A percentile compares a stretch with the other conserved stretches of the same genome.
These are phyloP conservation scores for Aphidius gifuensis DNA, from an alignment of 1,140 invertebrate genomes.

Conservation along the genomic window DNA sequence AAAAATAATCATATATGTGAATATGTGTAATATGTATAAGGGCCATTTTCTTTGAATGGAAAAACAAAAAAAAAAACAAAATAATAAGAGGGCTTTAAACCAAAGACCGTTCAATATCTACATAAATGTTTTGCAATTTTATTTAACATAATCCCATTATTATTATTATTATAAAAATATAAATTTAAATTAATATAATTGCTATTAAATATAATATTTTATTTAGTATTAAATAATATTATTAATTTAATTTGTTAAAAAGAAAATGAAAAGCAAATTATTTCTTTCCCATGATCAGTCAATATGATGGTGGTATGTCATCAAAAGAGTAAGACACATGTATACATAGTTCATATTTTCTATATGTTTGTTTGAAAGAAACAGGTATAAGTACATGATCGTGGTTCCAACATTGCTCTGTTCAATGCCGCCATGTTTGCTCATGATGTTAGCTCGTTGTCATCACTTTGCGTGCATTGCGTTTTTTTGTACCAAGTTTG, in stretches of 20 bases:
- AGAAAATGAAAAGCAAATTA: not conserved
- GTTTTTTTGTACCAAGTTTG: slow-evolving; percentile 27
- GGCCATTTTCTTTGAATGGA: slow-evolving; percentile 14
- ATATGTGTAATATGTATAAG: slow-evolving; percentile 37
- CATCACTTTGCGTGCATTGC: slow-evolving; percentile 44
- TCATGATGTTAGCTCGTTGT: slow-evolving; percentile 53
- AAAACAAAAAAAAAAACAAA: slow-evolving; percentile 5
- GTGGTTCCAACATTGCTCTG: slow-evolving; percentile 35
- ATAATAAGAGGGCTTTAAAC: slow-evolving; percentile 39
- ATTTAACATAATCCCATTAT: slow-evolving; percentile 4
- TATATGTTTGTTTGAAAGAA: slow-evolving; percentile 44
- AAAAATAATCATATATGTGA: slow-evolving; percentile 33
- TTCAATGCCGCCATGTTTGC: slow-evolving; percentile 50
- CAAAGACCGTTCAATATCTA: slow-evolving; percentile 45
- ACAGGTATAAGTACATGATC: slow-evolving; percentile 45
- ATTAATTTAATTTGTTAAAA: not conserved
- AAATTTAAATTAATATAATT: slow-evolving; percentile 5
- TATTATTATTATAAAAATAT: not conserved
- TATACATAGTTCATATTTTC: slow-evolving; percentile 6
- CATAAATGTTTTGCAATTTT: slow-evolving; percentile 10
- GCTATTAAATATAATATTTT: no score
- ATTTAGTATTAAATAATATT: no score
- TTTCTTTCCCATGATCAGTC: slow-evolving; percentile 18
- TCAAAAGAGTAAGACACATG: not conserved
- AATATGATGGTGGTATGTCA: not conserved